Evolutionary conservation across 2,113 vertebrate species (phyloP).

Genomic region (Carassius carassius): DNA sequence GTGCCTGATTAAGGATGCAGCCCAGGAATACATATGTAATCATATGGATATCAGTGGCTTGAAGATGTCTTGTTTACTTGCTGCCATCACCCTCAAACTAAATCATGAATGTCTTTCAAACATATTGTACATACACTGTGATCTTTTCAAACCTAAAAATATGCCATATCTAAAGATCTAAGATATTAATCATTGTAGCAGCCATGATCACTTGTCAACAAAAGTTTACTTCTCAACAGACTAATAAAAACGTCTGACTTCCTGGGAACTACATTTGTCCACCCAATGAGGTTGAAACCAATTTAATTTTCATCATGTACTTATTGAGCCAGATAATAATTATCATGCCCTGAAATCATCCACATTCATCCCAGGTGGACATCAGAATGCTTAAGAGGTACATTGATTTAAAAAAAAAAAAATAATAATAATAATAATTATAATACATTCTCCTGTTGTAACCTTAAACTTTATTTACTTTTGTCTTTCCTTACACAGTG

Average conservation of each 20-base stretch:
- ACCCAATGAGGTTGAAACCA: not conserved
- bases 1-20: not conserved
- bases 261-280: not conserved
- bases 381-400: conserved; percentile 32
- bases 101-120: not conserved
- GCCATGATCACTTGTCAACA: not conserved
- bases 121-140: not conserved
- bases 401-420: conserved; percentile 26
- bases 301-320: conserved; percentile 55
- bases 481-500: not conserved
- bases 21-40: not conserved
- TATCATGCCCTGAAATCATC: conserved; percentile 54
- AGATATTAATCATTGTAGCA: not conserved
- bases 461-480: not conserved
- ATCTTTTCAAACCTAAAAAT: not conserved
- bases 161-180: not conserved
- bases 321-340: conserved; percentile 59
- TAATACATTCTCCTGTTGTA: not conserved
- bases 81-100: not conserved
- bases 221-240: not conserved
- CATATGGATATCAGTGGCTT: not conserved
- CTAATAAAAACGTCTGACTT: not conserved
- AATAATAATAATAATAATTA: not conserved
- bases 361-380: conserved; percentile 47
- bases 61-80: not conserved